Evolutionary conservation across 2,113 vertebrate species (phyloP), one percentile per base, ranked within the genome.

Genomic region (Microtus ochrogaster): DNA sequence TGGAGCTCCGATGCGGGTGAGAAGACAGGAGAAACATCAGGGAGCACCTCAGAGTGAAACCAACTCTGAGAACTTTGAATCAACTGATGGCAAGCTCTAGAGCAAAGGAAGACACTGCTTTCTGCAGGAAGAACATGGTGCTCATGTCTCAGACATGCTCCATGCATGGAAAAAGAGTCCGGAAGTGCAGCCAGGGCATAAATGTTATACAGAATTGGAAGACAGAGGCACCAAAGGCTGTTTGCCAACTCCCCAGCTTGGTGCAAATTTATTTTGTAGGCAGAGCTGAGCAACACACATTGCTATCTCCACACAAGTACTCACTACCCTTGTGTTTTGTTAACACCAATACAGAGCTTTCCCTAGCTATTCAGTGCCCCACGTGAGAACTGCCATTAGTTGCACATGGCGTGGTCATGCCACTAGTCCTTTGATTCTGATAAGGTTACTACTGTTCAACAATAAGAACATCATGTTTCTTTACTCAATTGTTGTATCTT

Each of bases 401-500:
- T 36, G 0, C 19, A 9, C 52, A 41, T 33, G 39, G 39, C 10
- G 4, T 21, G 82, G 58, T 16, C 58, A 65, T 30, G 14, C 12
- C 36, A 5, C 90, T 52, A 4, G 30, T 52, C 30, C 44, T 70
- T 24, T n/a, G 21, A 55, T 87, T 86, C n/a, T 72, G 83, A 36
- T 36, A 21, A 88, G 93, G 81, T 85, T 6, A 88, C n/a, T 81
- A 11, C 58, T 88, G 4, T 68, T 44, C n/a, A 30, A 19, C 95
- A 88, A 73, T 79, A 44, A 96, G 30, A 74, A 49, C 58, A 68
- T 44, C 13, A 2, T 61, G 39, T 92, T 94, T 84, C 70, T 90
- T 94, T 76, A 86, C 30, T 81, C 72, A 30, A 12, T 91, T 84
- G 84, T 55, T 89, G 1, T 61, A 87, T 65, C 79, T 94, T 83